Conservation (phyloP, 2,888 invertebrate species). For the Troides helena region DNA sequence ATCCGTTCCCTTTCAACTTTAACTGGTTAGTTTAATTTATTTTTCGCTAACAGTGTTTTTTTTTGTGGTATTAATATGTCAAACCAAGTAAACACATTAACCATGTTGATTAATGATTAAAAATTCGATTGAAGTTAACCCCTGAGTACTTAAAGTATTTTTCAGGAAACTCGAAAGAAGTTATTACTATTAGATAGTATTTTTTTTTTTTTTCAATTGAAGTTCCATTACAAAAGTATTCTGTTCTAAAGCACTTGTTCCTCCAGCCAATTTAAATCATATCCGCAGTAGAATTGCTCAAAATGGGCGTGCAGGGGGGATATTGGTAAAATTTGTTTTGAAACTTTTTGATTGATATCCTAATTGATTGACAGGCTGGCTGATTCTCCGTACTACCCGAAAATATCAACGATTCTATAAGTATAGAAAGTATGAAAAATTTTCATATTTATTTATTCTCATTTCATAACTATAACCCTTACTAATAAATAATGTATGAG, state of each 20-base stretch:
- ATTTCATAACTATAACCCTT: too few species aligned
- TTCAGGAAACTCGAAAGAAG: not conserved
- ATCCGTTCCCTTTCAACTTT: not conserved
- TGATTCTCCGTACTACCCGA: slow-evolving; percentile 1
- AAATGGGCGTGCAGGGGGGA: slow-evolving; percentile 35
- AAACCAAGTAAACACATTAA: not conserved
- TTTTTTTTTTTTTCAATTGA: not conserved
- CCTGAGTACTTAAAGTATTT: not conserved
- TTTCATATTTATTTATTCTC: not conserved
- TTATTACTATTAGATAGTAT: too few species aligned
- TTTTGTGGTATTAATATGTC: not conserved
- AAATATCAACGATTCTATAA: not conserved
- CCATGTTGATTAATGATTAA: not conserved
- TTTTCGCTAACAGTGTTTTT: not conserved
- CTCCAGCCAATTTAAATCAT: slow-evolving; percentile 35
- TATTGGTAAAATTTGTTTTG: slow-evolving; percentile 55
- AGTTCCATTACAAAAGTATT: slow-evolving; percentile 24
- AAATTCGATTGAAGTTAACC: not conserved
- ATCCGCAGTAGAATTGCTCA: slow-evolving; percentile 42
- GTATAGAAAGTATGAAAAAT: not conserved
- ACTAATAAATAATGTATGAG: too few species aligned
- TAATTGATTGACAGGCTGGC: slow-evolving; percentile 32
- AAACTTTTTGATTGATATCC: slow-evolving; percentile 35
- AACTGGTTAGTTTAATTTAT: not conserved
- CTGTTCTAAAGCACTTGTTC: slow-evolving; percentile 36